phyloP scores from a whole-genome alignment of 2,888 invertebrate species.

The Oithona nana region DNA sequence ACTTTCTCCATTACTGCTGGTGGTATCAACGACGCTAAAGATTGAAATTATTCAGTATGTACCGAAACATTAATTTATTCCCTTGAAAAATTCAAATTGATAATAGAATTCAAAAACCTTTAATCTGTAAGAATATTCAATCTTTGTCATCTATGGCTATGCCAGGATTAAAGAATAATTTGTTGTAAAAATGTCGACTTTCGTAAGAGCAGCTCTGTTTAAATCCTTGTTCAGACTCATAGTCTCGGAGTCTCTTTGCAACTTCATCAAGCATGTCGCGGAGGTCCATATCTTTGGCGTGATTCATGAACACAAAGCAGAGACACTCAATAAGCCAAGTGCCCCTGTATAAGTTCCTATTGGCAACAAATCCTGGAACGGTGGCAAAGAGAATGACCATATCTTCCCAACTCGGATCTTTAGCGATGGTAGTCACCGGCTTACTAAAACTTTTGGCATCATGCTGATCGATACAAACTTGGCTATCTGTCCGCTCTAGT shows the following conservation, averaged over 20 bases:
- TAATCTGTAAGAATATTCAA: too few relatives aligned
- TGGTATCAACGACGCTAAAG: slow-evolving; percentile 48
- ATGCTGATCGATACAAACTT: background rate
- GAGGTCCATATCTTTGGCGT: background rate
- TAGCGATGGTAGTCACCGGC: background rate
- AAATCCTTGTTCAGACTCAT: background rate
- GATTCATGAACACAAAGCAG: background rate
- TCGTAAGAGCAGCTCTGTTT: background rate
- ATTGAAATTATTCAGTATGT: too few relatives aligned
- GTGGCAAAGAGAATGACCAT: background rate
- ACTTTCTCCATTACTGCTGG: slow-evolving; percentile 50
- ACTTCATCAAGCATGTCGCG: background rate
- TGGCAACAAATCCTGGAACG: background rate
- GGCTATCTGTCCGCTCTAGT: background rate
- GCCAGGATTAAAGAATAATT: background rate
- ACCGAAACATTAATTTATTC: too few relatives aligned
- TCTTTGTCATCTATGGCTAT: background rate
- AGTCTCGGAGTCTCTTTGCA: background rate
- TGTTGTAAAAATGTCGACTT: background rate
- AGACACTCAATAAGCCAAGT: background rate
- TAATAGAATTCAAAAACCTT: too few relatives aligned
- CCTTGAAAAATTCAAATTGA: too few relatives aligned
- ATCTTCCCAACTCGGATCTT: background rate
- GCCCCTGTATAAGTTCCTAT: background rate
- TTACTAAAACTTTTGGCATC: background rate